phyloP scores from a whole-genome alignment of 2,797 vertebrate species.

The Alosa sapidissima region DNA sequence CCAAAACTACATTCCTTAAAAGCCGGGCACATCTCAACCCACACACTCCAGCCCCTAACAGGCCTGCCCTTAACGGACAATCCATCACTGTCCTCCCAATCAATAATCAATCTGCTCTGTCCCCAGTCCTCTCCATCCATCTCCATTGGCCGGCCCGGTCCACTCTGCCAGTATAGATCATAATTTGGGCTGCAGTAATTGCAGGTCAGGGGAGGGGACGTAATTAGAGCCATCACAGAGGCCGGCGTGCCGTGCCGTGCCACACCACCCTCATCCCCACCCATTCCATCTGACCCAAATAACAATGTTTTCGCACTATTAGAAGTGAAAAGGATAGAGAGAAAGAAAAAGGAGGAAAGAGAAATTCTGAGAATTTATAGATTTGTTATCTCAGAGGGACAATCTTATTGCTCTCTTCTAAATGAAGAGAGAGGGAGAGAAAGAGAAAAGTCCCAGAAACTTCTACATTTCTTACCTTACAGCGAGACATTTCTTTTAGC shows the following conservation, averaged over 20 bases:
- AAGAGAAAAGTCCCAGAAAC: background rate
- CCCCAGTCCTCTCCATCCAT: constrained; percentile 70
- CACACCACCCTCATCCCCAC: constrained; percentile 64
- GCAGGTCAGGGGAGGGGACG: constrained; percentile 69
- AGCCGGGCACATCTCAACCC: constrained; percentile 62
- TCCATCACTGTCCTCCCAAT: constrained; percentile 83
- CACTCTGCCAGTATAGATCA: constrained; percentile 77
- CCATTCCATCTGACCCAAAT: constrained; percentile 58
- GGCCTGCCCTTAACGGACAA: constrained; percentile 67
- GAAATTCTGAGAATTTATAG: background rate
- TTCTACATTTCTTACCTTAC: background rate
- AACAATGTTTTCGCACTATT: constrained; percentile 31
- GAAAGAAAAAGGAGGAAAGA: background rate
- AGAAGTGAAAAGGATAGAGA: background rate
- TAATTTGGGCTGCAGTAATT: constrained; percentile 82
- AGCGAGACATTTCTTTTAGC: too few species aligned
- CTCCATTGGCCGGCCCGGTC: constrained; percentile 69
- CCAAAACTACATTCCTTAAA: constrained; percentile 65
- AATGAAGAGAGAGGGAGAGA: background rate
- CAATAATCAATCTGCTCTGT: constrained; percentile 84
- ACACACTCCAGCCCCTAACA: constrained; percentile 44
- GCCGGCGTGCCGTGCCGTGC: constrained; percentile 57
- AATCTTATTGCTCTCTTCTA: background rate
- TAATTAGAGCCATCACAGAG: constrained; percentile 73
- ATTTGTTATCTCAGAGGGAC: background rate